These are phyloP conservation scores for Musca vetustissima DNA, from an alignment of 1,140 invertebrate species.

Conservation along the genomic window DNA sequence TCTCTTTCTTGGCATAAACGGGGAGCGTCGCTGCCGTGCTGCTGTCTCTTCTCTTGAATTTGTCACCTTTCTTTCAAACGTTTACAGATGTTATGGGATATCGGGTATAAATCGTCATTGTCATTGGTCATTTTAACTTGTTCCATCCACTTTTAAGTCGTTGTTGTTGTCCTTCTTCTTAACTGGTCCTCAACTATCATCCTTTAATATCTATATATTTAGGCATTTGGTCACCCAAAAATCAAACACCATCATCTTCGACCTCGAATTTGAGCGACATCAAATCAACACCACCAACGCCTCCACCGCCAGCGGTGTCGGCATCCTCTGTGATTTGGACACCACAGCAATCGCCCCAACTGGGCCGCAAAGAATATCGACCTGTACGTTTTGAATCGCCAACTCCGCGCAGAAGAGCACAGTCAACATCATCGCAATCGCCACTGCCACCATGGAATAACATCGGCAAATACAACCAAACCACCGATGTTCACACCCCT, in stretches of 20 bases:
- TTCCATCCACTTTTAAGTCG: background rate
- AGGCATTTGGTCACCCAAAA: conserved; percentile 52
- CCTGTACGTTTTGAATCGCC: conserved; percentile 77
- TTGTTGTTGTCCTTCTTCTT: conserved; percentile 2
- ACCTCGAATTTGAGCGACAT: conserved; percentile 38
- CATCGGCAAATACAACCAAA: background rate
- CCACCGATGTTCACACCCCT: conserved; percentile 18
- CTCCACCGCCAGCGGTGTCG: conserved; percentile 57
- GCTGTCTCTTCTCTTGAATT: no score
- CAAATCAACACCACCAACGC: conserved; percentile 33
- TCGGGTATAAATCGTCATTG: background rate
- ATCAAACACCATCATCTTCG: conserved; percentile 48
- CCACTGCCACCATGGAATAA: conserved; percentile 38
- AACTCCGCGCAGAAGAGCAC: conserved; percentile 58
- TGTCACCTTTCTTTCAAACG: no score
- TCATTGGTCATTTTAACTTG: background rate
- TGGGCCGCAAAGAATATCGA: conserved; percentile 68
- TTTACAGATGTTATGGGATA: no score
- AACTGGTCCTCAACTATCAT: background rate
- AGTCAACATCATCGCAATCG: conserved; percentile 32
- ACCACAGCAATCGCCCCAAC: conserved; percentile 58
- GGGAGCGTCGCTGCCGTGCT: no score
- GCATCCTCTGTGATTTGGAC: conserved; percentile 70
- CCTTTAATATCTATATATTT: background rate
- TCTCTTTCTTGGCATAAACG: no score